A percentile compares a stretch with the other conserved stretches of the same genome.
Conservation (phyloP, 2,113 vertebrate genomes). For the Notothenia coriiceps region DNA sequence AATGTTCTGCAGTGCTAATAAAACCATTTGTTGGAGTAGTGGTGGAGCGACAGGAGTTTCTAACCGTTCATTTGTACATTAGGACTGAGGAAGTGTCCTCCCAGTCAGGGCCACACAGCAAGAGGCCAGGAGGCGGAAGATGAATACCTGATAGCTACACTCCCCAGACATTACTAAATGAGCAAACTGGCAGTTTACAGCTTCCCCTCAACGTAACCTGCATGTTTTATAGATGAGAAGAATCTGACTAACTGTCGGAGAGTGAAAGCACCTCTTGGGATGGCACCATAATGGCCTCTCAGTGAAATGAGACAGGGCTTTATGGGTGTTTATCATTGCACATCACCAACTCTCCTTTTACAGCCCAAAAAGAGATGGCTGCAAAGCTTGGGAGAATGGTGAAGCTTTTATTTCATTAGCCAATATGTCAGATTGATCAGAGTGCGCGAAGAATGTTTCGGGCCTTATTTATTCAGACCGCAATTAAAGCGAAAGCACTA, state of each 20-base stretch:
- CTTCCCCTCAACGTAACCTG: slow-evolving; percentile 72
- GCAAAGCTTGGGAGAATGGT: slow-evolving; percentile 57
- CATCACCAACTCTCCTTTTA: slow-evolving; percentile 75
- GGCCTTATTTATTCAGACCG: slow-evolving; percentile 68
- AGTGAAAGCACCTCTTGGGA: slow-evolving; percentile 75
- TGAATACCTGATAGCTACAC: slow-evolving; percentile 77
- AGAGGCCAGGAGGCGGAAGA: slow-evolving; percentile 68
- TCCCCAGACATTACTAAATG: slow-evolving; percentile 82
- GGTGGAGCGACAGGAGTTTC: slow-evolving; percentile 29
- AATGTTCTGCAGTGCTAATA: slow-evolving; percentile 32
- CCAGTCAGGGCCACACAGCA: slow-evolving; percentile 65
- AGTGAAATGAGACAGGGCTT: slow-evolving; percentile 76
- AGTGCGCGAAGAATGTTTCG: slow-evolving; percentile 54
- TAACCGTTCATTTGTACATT: slow-evolving; percentile 72
- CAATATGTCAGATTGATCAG: slow-evolving; percentile 67
- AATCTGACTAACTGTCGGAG: slow-evolving; percentile 75
- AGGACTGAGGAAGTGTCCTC: slow-evolving; percentile 70
- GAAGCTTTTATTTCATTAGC: slow-evolving; percentile 80
- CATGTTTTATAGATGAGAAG: slow-evolving; percentile 83
- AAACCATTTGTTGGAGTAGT: slow-evolving; percentile 56
- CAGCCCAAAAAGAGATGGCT: slow-evolving; percentile 60
- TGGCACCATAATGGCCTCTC: slow-evolving; percentile 75
- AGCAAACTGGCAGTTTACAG: slow-evolving; percentile 82
- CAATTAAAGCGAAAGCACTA: slow-evolving; percentile 69
- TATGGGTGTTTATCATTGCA: slow-evolving; percentile 76